Conservation (phyloP, 2,797 vertebrate species). For the Argya squamiceps region DNA sequence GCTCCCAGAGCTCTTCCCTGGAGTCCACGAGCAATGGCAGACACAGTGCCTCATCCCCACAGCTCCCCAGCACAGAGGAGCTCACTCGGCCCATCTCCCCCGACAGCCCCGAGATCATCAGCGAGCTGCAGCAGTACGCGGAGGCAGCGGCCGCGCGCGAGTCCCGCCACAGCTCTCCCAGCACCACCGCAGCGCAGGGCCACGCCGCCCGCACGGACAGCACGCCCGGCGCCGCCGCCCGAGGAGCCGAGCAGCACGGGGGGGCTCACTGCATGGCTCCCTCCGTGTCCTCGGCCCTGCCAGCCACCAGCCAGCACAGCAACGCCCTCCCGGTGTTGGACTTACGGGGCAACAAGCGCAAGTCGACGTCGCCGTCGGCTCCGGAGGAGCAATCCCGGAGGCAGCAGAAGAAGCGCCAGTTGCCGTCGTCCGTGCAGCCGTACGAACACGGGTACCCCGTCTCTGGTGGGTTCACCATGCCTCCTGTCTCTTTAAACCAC, state of each 20-base stretch:
- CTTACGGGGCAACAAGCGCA: constrained; percentile 87
- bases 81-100: constrained; percentile 85
- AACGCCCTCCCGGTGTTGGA: constrained; percentile 80
- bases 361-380: constrained; percentile 75
- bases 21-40: constrained; percentile 84
- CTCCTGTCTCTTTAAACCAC: constrained; percentile 89
- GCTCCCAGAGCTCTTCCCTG: constrained; percentile 78
- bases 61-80: constrained; percentile 79
- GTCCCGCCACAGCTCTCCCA: constrained; percentile 72
- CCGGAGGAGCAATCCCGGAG: constrained; percentile 80
- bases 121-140: constrained; percentile 89
- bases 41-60: constrained; percentile 90
- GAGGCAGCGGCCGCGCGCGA: constrained; percentile 79
- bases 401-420: constrained; percentile 82
- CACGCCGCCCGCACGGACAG: constrained; percentile 54
- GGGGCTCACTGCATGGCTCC: constrained; percentile 63
- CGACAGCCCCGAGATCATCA: constrained; percentile 89
- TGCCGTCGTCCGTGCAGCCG: constrained; percentile 75
- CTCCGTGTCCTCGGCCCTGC: constrained; percentile 64
- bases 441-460: constrained; percentile 83
- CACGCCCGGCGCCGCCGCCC: constrained; percentile 42
- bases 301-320: constrained; percentile 69
- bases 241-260: constrained; percentile 69
- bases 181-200: constrained; percentile 26
- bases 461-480: constrained; percentile 84